Evolutionary conservation across 2,888 invertebrate species (phyloP), one percentile per base, ranked within the genome.

Genomic region (Ernsta delagoae): DNA sequence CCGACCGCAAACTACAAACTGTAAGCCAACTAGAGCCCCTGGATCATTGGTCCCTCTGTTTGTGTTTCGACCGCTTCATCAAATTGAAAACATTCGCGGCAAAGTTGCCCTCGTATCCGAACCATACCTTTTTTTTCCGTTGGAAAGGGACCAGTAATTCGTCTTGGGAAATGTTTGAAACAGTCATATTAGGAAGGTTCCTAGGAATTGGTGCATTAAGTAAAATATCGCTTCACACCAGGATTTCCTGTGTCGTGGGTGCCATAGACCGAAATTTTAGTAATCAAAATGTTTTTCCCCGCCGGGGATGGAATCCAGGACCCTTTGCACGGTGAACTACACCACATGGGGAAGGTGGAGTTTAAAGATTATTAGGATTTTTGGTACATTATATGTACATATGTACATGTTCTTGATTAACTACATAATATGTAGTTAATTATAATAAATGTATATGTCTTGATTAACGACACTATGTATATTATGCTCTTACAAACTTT

Each of bases 161-260:
- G 45, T 59, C 59, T 54, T 56, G 61, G 64, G 66, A 68, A 61
- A 68, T 70, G 61, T 67, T 72, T 68, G 59, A 61, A 59, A 72
- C 67, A 67, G 71, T 68, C 65, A 71, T 70, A 72, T 67, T 67
- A 61, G 61, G 9, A 34, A 36, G 54, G 56, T 54, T 61, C 11
- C 16, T 5, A 43, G 39, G 54, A 24, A 63, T 39, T n/a, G n/a
- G 5, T 45, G 50, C n/a, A 54, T 54, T 39, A 16, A 39, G 24
- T 50, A 9, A 8, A 9, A 31, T n/a, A n/a, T n/a, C n/a, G n/a
- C n/a, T n/a, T n/a, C n/a, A n/a, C n/a, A n/a, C n/a, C n/a, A n/a
- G n/a, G n/a, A n/a, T n/a, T n/a, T n/a, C n/a, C n/a, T n/a, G n/a
- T n/a, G n/a, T n/a, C n/a, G n/a, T n/a, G n/a, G n/a, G n/a, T n/a